Evolutionary conservation across 1,140 invertebrate species (phyloP).

Genomic region (Maconellicoccus hirsutus): DNA sequence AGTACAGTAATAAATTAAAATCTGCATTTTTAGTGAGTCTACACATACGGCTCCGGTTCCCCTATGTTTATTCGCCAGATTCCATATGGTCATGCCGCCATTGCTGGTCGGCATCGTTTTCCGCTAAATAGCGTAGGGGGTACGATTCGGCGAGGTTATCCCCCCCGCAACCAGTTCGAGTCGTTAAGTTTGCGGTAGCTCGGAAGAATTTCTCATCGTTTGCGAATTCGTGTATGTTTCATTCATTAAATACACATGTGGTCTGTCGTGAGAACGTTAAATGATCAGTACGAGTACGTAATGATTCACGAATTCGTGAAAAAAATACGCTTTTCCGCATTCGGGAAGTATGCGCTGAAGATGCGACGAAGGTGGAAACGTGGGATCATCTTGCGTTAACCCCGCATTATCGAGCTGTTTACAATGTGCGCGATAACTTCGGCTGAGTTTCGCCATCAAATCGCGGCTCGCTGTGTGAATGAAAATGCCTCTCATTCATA

Average conservation of each 20-base stretch:
- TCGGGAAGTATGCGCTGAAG: too few relatives aligned
- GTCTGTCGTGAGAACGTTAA: too few relatives aligned
- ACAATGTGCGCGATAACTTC: too few relatives aligned
- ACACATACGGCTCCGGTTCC: background rate
- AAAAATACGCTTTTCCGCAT: too few relatives aligned
- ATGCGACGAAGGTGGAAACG: too few relatives aligned
- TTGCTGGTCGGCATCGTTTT: background rate
- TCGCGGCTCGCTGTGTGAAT: too few relatives aligned
- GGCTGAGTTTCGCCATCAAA: too few relatives aligned
- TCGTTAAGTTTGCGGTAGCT: background rate
- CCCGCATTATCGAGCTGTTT: too few relatives aligned
- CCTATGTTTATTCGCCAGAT: background rate
- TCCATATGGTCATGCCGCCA: background rate
- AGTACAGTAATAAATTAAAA: background rate
- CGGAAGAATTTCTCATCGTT: background rate
- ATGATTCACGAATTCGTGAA: too few relatives aligned
- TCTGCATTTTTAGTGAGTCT: background rate
- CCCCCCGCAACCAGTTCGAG: background rate
- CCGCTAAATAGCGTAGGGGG: background rate
- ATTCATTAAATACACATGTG: background rate
- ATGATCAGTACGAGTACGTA: too few relatives aligned
- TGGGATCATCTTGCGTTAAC: too few relatives aligned
- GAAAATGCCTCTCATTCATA: too few relatives aligned
- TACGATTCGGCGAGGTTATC: background rate
- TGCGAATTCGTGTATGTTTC: background rate